Conservation (phyloP, 2,113 vertebrate species). For the Rousettus leschenaultii region DNA sequence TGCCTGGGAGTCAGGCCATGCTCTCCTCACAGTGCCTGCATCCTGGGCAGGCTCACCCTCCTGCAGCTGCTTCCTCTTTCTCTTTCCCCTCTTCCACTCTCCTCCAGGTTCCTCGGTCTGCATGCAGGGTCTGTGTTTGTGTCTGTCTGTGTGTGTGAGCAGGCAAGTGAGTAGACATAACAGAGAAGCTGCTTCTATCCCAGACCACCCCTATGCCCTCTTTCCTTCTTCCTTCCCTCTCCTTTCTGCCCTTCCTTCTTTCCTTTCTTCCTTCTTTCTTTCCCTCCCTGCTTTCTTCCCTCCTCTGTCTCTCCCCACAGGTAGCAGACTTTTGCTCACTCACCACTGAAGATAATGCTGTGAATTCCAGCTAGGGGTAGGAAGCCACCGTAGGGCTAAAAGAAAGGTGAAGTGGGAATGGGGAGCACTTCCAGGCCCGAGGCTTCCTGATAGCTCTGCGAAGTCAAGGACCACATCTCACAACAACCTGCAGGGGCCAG, state of each 20-base stretch:
- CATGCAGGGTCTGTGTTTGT: neutral
- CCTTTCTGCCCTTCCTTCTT: neutral
- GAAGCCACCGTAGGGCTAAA: constrained; percentile 37
- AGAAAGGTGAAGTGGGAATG: constrained; percentile 19
- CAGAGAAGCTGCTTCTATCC: constrained; percentile 10
- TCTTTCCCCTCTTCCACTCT: constrained; percentile 19
- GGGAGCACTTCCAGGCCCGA: neutral
- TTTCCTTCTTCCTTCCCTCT: neutral
- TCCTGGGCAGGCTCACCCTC: constrained; percentile 32
- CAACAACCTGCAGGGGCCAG: constrained; percentile 18
- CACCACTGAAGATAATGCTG: constrained; percentile 15
- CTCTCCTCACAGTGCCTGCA: constrained; percentile 37
- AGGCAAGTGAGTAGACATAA: constrained; percentile 47
- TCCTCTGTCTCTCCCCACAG: constrained; percentile 37
- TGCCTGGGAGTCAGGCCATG: neutral
- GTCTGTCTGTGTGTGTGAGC: constrained; percentile 18
- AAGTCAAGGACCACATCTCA: neutral
- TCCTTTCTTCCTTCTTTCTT: neutral
- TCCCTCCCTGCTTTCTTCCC: neutral
- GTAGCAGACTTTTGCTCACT: constrained; percentile 63
- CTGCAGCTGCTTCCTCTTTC: constrained; percentile 36
- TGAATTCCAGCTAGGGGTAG: constrained; percentile 23
- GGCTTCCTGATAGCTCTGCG: neutral
- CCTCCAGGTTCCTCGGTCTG: constrained; percentile 46
- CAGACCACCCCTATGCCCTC: constrained; percentile 13